Evolutionary conservation across 1,140 invertebrate genomes (phyloP), one percentile per base, ranked within the genome.

Genomic region (Papilio glaucus): DNA sequence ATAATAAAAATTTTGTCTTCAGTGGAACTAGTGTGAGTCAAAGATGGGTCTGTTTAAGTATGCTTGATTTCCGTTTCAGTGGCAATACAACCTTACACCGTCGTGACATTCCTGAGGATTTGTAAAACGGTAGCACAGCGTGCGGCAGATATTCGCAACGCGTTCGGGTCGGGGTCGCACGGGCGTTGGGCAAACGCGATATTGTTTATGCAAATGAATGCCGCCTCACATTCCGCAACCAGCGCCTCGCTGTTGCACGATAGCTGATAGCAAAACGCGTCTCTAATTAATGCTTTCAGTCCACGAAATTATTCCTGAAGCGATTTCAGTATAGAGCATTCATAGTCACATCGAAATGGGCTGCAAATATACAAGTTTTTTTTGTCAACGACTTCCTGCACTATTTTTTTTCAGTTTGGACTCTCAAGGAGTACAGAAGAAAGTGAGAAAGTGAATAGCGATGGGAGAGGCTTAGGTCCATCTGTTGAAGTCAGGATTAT

Each of bases 71-170:
- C 6, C 29, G 6, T 18, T 53, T 18, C 7, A 53, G 18, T 24
- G 21, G 10, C 12, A 26, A 12, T 2, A 5, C 29, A 33, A 18
- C 18, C 8, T 26, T 24, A 26, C 21, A 6, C 29, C 29, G 29
- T 33, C 29, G 29, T 33, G 2, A 6, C 29, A 33, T 33, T 53
- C 21, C 49, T 53, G 18, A 24, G 0, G 49, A 24, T 53, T 53
- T 21, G 18, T 24, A 12, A 53, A 53, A 53, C 49, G 24, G 18
- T 53, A 53, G 49, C 4, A 53, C 18, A 53, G 7, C 49, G 3
- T 6, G 49, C 3, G 49, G 49, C 49, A 24, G 49, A 57, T 57
- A 57, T 57, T 57, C 49, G 21, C 21, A 57, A 57, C 49, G 49
- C 49, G 49, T 21, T 49, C 15, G 18, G 15, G 7, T 26, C 49